Evolutionary conservation across 1,140 invertebrate genomes (phyloP), one percentile per base, ranked within the genome.

Genomic region (Zaprionus kolodkinae): DNA sequence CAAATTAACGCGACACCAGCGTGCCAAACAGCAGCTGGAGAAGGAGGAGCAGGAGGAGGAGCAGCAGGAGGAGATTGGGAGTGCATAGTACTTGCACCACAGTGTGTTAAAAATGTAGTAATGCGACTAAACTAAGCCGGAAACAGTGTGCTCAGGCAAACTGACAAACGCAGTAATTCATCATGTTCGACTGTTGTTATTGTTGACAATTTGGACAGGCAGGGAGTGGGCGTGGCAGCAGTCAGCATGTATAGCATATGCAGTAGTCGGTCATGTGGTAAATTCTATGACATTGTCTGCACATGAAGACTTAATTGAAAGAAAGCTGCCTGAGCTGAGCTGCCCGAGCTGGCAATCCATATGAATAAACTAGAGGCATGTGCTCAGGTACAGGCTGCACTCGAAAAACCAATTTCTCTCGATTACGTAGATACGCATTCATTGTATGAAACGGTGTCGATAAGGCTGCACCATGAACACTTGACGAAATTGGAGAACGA

Each of bases 111-210:
- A 87, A 87, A 77, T 88, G 65, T 72, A 83, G 67, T 88, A 83
- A 82, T 65, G 76, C 72, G 33, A 48, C 56, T 61, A 17, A 78
- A 50, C 57, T 62, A 60, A 56, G 63, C 54, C 57, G 61, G 30
- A 72, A 40, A 62, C 21, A 25, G 33, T 55, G 11, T 50, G 17
- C 17, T 11, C 11, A 69, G 56, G 75, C 40, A 79, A 72, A n/a
- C 72, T 73, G 82, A 25, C 66, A 76, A 67, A 74, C 61, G 63
- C 70, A 75, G 72, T 83, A 83, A 87, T 88, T 88, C 83, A 88
- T 88, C 84, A 83, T 83, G 84, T 88, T 88, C 79, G 79, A 83
- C 77, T 83, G 70, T 78, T 79, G 77, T 71, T 72, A 64, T 72
- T 76, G 57, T 67, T 76, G 74, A 57, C 57, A 56, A 66, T 62